phyloP scores from a whole-genome alignment of 1,140 invertebrate species.

The Fopius arisanus region DNA sequence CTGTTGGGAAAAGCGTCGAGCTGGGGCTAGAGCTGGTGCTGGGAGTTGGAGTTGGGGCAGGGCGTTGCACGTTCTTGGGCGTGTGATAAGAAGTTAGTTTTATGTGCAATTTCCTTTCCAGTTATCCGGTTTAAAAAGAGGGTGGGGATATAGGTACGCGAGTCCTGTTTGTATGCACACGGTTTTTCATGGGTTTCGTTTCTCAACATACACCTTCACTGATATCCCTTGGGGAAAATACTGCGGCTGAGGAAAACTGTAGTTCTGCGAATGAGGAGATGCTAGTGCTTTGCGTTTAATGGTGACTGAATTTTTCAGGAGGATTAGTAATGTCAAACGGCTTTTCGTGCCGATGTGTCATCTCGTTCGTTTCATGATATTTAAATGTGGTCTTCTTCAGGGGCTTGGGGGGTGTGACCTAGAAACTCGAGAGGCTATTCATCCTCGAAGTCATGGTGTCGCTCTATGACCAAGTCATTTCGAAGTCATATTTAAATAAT shows the following conservation, averaged over 20 bases:
- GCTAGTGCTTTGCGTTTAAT: neutral
- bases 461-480: too few relatives aligned
- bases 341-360: neutral
- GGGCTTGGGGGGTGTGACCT: too few relatives aligned
- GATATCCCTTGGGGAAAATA: neutral
- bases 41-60: neutral
- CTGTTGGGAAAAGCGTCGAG: neutral
- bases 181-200: neutral
- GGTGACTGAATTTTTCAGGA: neutral
- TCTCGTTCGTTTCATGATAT: too few relatives aligned
- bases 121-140: constrained; percentile 17
- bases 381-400: too few relatives aligned
- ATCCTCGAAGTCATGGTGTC: too few relatives aligned
- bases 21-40: neutral
- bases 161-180: constrained; percentile 6
- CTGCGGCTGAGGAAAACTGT: neutral
- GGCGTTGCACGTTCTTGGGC: constrained; percentile 18
- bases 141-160: neutral
- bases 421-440: too few relatives aligned
- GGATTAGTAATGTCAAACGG: neutral
- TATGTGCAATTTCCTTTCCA: constrained; percentile 34
- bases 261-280: neutral
- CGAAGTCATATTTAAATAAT: too few relatives aligned
- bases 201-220: neutral
- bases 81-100: constrained; percentile 33